A percentile compares a stretch with the other conserved stretches of the same genome.
These are phyloP conservation scores for Myopa tessellatipennis DNA, from an alignment of 2,888 invertebrate genomes.

Conservation along the genomic window DNA sequence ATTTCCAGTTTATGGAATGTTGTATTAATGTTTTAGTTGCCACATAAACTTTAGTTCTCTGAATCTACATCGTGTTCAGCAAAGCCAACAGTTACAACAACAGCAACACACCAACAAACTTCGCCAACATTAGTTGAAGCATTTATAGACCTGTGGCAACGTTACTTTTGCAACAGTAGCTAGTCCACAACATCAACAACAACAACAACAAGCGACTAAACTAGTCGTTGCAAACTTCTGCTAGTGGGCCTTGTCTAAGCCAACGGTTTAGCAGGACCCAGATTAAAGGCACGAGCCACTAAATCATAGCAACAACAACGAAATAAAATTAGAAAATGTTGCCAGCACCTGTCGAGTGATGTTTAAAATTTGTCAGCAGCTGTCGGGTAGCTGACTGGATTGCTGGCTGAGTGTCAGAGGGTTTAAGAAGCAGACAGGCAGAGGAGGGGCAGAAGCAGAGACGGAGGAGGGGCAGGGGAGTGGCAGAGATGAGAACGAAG, in stretches of 20 bases:
- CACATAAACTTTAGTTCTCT: background rate
- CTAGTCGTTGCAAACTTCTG: background rate
- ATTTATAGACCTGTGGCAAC: background rate
- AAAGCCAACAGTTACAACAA: background rate
- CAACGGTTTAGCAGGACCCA: background rate
- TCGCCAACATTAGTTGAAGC: background rate
- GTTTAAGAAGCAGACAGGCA: no score
- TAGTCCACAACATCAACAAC: no score
- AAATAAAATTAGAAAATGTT: conserved; percentile 19
- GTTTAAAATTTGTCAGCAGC: background rate
- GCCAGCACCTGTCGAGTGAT: conserved; percentile 32
- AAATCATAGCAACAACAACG: conserved; percentile 6
- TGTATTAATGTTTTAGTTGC: background rate
- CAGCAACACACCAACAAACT: background rate
- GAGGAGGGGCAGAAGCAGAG: no score
- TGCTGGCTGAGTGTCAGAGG: background rate
- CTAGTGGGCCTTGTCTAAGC: background rate
- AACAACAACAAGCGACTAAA: background rate
- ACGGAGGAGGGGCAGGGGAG: no score
- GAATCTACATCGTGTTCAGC: background rate
- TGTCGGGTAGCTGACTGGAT: background rate
- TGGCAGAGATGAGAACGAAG: no score
- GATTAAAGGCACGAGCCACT: background rate
- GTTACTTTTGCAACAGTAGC: no score
- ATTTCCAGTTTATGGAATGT: no score